Base-by-base conservation (phyloP, 2,888 invertebrate species). In the Melieria omissa region DNA sequence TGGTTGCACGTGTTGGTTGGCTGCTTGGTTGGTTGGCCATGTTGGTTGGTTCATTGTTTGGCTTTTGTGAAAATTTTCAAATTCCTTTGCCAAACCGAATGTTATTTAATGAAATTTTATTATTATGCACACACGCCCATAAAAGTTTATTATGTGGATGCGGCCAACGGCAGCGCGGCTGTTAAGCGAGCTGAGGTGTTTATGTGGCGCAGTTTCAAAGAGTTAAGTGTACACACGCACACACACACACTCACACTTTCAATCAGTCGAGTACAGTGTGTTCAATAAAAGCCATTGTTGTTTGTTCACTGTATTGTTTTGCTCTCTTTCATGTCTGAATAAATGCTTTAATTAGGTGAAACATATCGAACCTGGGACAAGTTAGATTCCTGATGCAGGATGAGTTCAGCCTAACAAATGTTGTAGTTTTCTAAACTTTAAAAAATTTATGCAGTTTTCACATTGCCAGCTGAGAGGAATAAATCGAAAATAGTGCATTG, bases 71-170 rank as follows among this genome's bases (percentile, higher is more conserved):
- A 67, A 67, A 70, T 58, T 70, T 64, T 49, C 58, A 58, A 65
- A 70, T 70, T 64, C 52, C 60, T 65, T 65, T 58, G n/a, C 60
- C 61, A 52, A 41, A 62, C 42, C 55, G 45, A 61, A 63, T 64
- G 70, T 64, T 64, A 70, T 82, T 82, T 81, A 81, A 83, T 83
- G 80, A 82, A 83, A 82, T 82, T 84, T 83, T 84, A 84, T 82
- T 82, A 82, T 82, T 82, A 82, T 81, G 79, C 80, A 84, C 80
- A 84, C 78, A 80, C 75, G 79, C 75, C 78, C 80, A 82, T 84
- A 81, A 84, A 84, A 82, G 80, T 84, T 83, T 82, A 84, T 84
- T 81, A 79, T 73, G 80, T 77, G 44, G 46, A 42, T 29, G 14
- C 6, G 42, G 14, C 60, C 29, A 44, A 10, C 8, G 44, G 44